Conservation (phyloP, 2,113 vertebrate species). For the Sinocyclocheilus anophthalmus region DNA sequence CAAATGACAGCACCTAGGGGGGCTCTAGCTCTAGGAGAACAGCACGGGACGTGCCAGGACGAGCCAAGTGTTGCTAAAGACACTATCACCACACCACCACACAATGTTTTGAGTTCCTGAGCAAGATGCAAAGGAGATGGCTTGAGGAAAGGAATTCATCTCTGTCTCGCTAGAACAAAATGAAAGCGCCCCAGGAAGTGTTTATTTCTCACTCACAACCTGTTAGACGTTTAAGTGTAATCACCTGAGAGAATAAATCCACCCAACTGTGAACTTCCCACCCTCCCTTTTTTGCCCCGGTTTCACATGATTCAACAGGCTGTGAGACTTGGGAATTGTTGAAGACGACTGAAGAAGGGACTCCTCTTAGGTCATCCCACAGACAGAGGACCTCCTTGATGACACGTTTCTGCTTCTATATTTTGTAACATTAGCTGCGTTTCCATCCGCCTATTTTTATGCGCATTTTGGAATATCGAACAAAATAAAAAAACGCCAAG, state of each 20-base stretch:
- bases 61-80: slow-evolving; percentile 61
- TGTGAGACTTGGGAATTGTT: background rate
- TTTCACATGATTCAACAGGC: slow-evolving; percentile 31
- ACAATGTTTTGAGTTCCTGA: slow-evolving; percentile 51
- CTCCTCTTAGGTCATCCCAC: background rate
- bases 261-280: slow-evolving; percentile 11
- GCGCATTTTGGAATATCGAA: too few relatives aligned
- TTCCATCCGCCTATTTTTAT: too few relatives aligned
- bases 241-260: slow-evolving; percentile 19
- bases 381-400: background rate
- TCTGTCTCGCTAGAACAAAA: slow-evolving; percentile 63
- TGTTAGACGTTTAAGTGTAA: background rate
- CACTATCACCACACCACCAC: slow-evolving; percentile 60
- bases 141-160: slow-evolving; percentile 68
- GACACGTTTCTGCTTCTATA: background rate
- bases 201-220: slow-evolving; percentile 45
- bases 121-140: slow-evolving; percentile 54
- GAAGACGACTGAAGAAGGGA: background rate
- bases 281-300: background rate
- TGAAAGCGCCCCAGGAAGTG: slow-evolving; percentile 59
- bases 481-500: too few relatives aligned
- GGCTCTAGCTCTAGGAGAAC: slow-evolving; percentile 17
- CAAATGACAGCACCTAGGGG: slow-evolving; percentile 7
- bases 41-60: slow-evolving; percentile 64
- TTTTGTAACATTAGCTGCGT: background rate